phyloP scores from a whole-genome alignment of 2,113 vertebrate genomes.

The Clinocottus analis region DNA sequence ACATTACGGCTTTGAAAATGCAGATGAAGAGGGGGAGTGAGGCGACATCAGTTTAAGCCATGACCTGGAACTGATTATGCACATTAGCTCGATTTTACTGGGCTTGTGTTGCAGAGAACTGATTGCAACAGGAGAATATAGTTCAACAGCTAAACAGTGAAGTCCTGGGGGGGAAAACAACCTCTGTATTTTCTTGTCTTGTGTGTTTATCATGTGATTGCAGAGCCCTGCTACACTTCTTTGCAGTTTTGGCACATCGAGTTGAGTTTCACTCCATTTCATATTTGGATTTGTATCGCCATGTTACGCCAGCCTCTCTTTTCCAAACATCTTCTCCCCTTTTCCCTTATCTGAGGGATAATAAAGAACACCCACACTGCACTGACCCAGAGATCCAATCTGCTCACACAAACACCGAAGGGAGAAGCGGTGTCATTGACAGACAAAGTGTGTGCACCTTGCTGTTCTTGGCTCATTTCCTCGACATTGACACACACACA shows the following conservation, averaged over 20 bases:
- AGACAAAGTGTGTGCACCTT: constrained; percentile 22
- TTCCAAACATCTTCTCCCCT: constrained; percentile 10
- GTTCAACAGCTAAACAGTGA: constrained; percentile 12
- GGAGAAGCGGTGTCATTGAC: constrained; percentile 55
- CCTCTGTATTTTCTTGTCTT: background rate
- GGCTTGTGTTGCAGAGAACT: constrained; percentile 37
- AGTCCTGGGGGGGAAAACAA: background rate
- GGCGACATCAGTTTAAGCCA: constrained; percentile 52
- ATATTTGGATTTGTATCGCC: constrained; percentile 32
- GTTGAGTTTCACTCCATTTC: constrained; percentile 8
- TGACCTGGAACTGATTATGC: constrained; percentile 68
- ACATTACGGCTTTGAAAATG: constrained; percentile 57
- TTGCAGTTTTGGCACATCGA: background rate
- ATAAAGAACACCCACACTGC: constrained; percentile 59
- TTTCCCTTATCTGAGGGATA: constrained; percentile 46
- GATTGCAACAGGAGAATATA: constrained; percentile 17
- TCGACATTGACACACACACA: constrained; percentile 31
- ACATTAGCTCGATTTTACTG: constrained; percentile 53
- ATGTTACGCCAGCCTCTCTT: constrained; percentile 27
- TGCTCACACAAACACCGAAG: constrained; percentile 50
- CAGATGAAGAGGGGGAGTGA: constrained; percentile 54
- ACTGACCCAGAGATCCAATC: constrained; percentile 58
- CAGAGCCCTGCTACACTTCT: background rate
- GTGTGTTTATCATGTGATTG: background rate
- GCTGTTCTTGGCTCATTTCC: constrained; percentile 19